Evolutionary conservation across 2,888 invertebrate species (phyloP), one percentile per base, ranked within the genome.

Genomic region (Polyommatus iphigenia): DNA sequence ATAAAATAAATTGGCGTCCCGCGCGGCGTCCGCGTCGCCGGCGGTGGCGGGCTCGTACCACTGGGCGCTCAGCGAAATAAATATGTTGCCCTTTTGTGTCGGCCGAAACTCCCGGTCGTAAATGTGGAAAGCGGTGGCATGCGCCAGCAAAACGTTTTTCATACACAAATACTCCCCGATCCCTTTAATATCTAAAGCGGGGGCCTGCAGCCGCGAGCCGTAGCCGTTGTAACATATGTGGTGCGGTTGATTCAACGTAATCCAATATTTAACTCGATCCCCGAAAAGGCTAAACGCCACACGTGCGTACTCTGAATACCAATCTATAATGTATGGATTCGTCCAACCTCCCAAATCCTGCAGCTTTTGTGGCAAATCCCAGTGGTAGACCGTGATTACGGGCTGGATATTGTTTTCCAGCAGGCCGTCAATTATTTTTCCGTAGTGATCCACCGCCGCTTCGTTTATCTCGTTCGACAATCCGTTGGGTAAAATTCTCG

Each of bases 401-500:
- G 96, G 96, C 79, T 91, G 85, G 79, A 96, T 95, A 41, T 91
- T 93, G 80, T 93, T 94, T 29, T 87, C 89, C 29, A 92, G 80
- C 67, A 96, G 87, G 82, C 91, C 94, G 80, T 95, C 86, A 71
- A 96, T 93, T 15, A 96, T 79, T 36, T 82, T 84, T 36, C 83
- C 84, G 76, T 85, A 85, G 76, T 84, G 84, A 41, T 81, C 78
- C 18, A 85, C 82, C 4, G 83, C 83, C 2, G 89, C 90, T 81
- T 91, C 84, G 83, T 95, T 96, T 50, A 95, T 84, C 6, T 87
- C 83, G 76, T 93, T 88, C 2, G 89, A 81, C 71, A 90, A 90
- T 54, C 95, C 95, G 76, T 89, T 92, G 0, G 96, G 95, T 76
- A 96, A 85, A 24, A 96, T 88, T 54, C 96, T 86, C 0, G 95